Conservation (phyloP, 37 sponge, comb jelly and placozoan species). For the Beroe forskalii region DNA sequence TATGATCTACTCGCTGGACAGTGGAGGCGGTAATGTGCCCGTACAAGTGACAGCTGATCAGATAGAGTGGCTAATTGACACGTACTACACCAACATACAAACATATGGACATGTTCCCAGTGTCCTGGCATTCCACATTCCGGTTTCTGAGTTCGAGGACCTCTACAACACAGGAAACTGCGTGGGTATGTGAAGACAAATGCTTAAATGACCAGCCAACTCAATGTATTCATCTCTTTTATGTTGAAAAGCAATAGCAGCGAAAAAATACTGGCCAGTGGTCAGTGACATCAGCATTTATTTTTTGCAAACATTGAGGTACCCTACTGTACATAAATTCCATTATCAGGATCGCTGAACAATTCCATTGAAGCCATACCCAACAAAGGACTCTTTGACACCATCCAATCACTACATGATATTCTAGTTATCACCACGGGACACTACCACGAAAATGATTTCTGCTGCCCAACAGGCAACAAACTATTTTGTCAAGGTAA, state of each 20-base stretch:
- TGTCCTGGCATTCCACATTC: conserved; percentile 52
- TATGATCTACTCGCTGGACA: conserved; percentile 70
- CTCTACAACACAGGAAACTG: conserved; percentile 24
- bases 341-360: conserved; percentile 2
- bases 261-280: too few relatives aligned
- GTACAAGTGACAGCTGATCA: conserved; percentile 69
- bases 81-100: background rate
- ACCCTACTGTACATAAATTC: too few relatives aligned
- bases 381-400: background rate
- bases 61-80: conserved; percentile 50
- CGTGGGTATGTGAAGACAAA: conserved; percentile 16
- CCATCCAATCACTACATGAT: background rate
- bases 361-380: background rate
- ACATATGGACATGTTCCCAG: conserved; percentile 21
- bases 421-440: conserved; percentile 11
- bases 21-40: conserved; percentile 69
- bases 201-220: too few relatives aligned
- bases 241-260: too few relatives aligned
- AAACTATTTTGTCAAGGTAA: conserved; percentile 54
- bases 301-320: too few relatives aligned
- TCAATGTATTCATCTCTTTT: too few relatives aligned
- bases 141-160: background rate
- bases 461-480: conserved; percentile 10
- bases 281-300: too few relatives aligned
- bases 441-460: conserved; percentile 62